Evolutionary conservation across 2,113 vertebrate genomes (phyloP), one percentile per base, ranked within the genome.

Genomic region (Anolis sagrei): DNA sequence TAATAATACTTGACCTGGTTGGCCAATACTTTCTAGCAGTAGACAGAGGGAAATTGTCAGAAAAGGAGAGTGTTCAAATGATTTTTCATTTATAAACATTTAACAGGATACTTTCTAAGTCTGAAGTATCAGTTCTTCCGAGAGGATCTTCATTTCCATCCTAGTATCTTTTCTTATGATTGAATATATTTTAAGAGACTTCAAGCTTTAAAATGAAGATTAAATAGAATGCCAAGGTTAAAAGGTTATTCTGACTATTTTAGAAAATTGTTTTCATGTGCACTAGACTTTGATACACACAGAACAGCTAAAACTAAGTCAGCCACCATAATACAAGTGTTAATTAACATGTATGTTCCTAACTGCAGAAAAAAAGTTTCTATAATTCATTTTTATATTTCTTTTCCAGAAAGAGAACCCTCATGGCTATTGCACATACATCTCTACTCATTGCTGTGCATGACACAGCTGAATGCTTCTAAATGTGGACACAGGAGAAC

Each of bases 1-100:
- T 95, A 96, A 96, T 95, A 96, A 96, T 94, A 94, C 93, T 95
- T 96, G 95, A 95, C 94, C 95, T 96, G 88, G 91, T 93, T 95
- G 93, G 92, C 93, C 93, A 96, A 89, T 96, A 95, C 95, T 95
- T 95, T 95, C 91, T 94, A 95, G 92, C 93, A 94, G 92, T 85
- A 93, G 91, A 93, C 94, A 96, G 93, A 95, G 73, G 91, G 94
- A 95, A 96, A 96, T 90, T 93, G 92, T 91, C 92, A 95, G 92
- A 87, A 95, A 93, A 95, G 92, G 91, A 93, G 86, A 95, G 86
- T 89, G 89, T 94, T 94, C 90, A 91, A 93, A 93, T 93, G 88
- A 95, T 94, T 95, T 95, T 95, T 96, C 94, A 93, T 94, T 96
- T 94, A 93, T 90, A 94, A 96, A 95, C 89, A 95, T 90, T 91